Conservation (phyloP, 2,113 vertebrate genomes). For the Rhadina sibilatrix region DNA sequence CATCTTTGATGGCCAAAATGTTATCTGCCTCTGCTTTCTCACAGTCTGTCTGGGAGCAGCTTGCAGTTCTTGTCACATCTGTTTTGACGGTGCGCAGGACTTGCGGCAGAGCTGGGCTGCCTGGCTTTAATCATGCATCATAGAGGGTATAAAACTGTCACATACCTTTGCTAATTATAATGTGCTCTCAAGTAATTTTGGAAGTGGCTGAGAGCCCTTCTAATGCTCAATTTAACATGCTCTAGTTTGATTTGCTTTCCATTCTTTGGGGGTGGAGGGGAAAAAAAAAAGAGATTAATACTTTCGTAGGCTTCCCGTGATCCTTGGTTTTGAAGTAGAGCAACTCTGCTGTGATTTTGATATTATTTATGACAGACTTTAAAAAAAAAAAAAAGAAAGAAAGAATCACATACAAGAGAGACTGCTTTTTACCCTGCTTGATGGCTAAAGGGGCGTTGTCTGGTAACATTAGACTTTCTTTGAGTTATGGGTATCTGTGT, state of each 20-base stretch:
- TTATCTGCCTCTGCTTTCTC: slow-evolving; percentile 41
- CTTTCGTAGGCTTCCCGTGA: neutral
- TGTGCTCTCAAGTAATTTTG: slow-evolving; percentile 62
- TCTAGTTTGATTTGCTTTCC: slow-evolving; percentile 19
- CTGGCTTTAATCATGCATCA: slow-evolving; percentile 65
- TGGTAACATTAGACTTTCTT: neutral
- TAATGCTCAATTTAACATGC: slow-evolving; percentile 19
- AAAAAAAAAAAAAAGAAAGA: neutral
- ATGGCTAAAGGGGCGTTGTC: neutral
- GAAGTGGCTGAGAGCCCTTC: slow-evolving; percentile 46
- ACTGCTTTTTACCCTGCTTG: neutral
- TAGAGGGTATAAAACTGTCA: slow-evolving; percentile 62
- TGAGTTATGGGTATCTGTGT: neutral
- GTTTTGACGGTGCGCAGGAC: slow-evolving; percentile 46
- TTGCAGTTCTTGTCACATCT: slow-evolving; percentile 53
- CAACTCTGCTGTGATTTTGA: neutral
- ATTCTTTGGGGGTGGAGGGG: neutral
- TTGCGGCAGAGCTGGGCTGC: neutral
- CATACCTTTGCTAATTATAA: slow-evolving; percentile 69
- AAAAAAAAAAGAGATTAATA: neutral
- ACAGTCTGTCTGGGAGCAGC: neutral
- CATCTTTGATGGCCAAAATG: slow-evolving; percentile 17
- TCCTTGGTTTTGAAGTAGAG: neutral
- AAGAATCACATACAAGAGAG: neutral
- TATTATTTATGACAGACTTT: neutral